Evolutionary conservation across 2,888 invertebrate species (phyloP).

Genomic region (Orchesellides sinensis): DNA sequence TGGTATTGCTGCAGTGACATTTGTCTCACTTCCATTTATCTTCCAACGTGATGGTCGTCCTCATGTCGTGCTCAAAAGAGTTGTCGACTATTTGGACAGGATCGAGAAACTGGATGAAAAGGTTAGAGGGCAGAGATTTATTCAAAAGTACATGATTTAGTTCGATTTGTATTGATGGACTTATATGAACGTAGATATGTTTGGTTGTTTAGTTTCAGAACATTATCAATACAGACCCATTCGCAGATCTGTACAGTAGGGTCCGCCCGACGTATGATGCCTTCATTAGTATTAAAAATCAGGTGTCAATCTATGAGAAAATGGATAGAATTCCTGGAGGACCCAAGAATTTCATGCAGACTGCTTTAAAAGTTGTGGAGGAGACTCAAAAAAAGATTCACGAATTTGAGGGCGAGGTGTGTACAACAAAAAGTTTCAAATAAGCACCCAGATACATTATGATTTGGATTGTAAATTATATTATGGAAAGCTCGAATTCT

Average conservation of each 20-base stretch:
- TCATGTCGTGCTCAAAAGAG: slow-evolving; percentile 54
- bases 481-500: background rate
- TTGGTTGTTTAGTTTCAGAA: slow-evolving; percentile 56
- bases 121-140: slow-evolving; percentile 1
- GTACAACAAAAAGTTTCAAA: background rate
- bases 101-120: slow-evolving; percentile 62
- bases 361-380: slow-evolving; percentile 70
- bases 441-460: no score
- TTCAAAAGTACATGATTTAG: background rate
- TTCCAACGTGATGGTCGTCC: slow-evolving; percentile 58
- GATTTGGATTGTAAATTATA: no score
- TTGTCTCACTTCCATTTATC: slow-evolving; percentile 55
- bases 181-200: background rate
- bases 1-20: slow-evolving; percentile 38
- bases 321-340: slow-evolving; percentile 72
- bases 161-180: background rate
- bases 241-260: slow-evolving; percentile 63
- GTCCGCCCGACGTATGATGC: slow-evolving; percentile 68
- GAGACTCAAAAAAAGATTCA: slow-evolving; percentile 57
- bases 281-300: slow-evolving; percentile 70
- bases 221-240: slow-evolving; percentile 64
- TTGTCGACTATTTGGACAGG: slow-evolving; percentile 55
- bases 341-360: slow-evolving; percentile 69
- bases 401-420: slow-evolving; percentile 59
- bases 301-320: slow-evolving; percentile 70